These are phyloP conservation scores for Cheiracanthium punctorium DNA, from an alignment of 2,888 invertebrate species.

Conservation along the genomic window DNA sequence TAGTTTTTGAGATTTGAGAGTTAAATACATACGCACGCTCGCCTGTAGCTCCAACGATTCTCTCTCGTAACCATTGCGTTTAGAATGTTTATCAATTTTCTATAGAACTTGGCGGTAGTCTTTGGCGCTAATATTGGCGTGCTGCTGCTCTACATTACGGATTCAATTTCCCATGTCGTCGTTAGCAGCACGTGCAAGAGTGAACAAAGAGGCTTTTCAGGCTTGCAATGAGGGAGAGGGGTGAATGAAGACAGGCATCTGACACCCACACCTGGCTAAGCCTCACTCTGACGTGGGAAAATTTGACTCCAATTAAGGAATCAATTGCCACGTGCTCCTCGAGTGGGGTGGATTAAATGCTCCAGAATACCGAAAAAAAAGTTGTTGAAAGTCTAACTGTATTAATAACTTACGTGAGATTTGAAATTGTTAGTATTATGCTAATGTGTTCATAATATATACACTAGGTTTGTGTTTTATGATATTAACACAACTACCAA, in stretches of 20 bases:
- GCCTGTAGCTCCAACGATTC: no score
- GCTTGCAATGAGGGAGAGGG: not conserved
- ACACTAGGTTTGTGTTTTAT: no score
- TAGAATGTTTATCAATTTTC: no score
- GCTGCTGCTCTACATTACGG: not conserved
- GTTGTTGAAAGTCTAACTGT: no score
- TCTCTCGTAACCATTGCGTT: no score
- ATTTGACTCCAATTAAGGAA: slow-evolving; percentile 26
- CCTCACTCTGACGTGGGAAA: slow-evolving; percentile 15
- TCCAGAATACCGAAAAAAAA: no score
- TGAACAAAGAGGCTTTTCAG: slow-evolving; percentile 9
- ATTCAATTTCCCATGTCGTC: slow-evolving; percentile 2
- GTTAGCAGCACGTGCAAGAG: not conserved
- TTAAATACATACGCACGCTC: no score
- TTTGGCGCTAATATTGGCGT: not conserved
- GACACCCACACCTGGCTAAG: slow-evolving; percentile 28
- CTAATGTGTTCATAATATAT: no score
- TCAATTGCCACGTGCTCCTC: slow-evolving; percentile 20
- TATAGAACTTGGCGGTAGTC: not conserved
- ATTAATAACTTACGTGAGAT: no score
- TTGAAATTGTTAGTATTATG: no score
- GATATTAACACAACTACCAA: no score
- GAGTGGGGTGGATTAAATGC: not conserved
- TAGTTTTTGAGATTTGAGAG: no score
- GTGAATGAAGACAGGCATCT: slow-evolving; percentile 8